Percentiles rank a stretch among this genome's conserved stretches.
phyloP scores from a whole-genome alignment of 2,797 vertebrate genomes.

The Pangasius mekongensis region DNA sequence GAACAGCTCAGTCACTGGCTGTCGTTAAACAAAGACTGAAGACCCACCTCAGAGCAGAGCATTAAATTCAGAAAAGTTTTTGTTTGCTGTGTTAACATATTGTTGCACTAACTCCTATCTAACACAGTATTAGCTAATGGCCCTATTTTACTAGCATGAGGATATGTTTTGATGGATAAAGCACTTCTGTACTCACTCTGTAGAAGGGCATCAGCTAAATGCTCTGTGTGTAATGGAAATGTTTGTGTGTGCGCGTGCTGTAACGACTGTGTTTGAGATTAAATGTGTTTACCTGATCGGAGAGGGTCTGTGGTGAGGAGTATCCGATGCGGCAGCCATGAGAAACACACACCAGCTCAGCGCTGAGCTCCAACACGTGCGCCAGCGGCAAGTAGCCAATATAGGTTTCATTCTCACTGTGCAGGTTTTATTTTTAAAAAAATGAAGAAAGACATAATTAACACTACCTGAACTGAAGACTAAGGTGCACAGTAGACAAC shows the following conservation, averaged over 20 bases:
- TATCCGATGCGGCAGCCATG: conserved; percentile 94
- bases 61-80: not conserved
- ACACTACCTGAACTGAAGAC: not conserved
- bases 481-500: not conserved
- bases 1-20: not conserved
- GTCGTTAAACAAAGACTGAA: not conserved
- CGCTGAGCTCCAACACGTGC: conserved; percentile 94
- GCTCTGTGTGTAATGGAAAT: not conserved
- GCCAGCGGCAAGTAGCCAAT: conserved; percentile 95
- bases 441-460: not conserved
- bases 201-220: not conserved
- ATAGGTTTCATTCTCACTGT: conserved; percentile 91
- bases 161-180: not conserved
- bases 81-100: not conserved
- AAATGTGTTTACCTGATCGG: conserved; percentile 86
- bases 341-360: conserved; percentile 91
- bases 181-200: not conserved
- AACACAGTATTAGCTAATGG: not conserved
- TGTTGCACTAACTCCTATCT: not conserved
- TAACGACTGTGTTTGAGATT: not conserved
- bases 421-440: conserved; percentile 37
- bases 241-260: not conserved
- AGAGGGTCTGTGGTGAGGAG: conserved; percentile 94
- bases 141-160: too few relatives aligned
- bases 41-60: not conserved